A percentile compares a stretch with the other conserved stretches of the same genome.
phyloP scores from a whole-genome alignment of 1,140 invertebrate genomes.

The Papilio dardanus region DNA sequence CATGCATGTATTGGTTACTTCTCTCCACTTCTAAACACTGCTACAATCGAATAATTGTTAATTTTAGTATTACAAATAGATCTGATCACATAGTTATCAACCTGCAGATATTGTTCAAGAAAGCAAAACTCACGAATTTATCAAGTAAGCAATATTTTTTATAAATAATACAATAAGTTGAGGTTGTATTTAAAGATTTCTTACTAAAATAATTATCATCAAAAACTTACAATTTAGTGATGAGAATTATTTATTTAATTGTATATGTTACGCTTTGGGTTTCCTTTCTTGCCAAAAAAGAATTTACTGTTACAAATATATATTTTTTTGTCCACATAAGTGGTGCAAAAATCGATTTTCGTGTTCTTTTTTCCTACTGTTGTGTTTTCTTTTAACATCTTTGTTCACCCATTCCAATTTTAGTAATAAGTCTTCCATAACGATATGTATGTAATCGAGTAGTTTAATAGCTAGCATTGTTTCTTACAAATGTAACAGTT shows the following conservation, averaged over 20 bases:
- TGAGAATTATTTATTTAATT: background rate
- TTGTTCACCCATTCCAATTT: background rate
- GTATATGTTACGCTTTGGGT: background rate
- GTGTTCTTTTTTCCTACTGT: background rate
- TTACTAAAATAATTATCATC: background rate
- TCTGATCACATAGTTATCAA: conserved; percentile 40
- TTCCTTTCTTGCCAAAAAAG: background rate
- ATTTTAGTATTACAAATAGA: conserved; percentile 49
- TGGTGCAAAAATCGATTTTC: background rate
- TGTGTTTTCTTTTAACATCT: conserved; percentile 7
- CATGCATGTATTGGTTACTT: background rate
- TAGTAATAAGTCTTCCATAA: conserved; percentile 7
- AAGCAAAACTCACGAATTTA: background rate
- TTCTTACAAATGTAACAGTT: background rate
- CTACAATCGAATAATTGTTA: conserved; percentile 21
- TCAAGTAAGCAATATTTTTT: conserved; percentile 7
- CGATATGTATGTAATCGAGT: background rate
- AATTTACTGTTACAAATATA: too few species aligned
- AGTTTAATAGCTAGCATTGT: background rate
- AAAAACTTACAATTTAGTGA: background rate
- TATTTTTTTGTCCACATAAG: too few species aligned
- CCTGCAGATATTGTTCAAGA: background rate
- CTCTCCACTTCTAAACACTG: background rate
- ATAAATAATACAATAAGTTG: background rate
- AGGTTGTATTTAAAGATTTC: background rate